Conservation (phyloP, 2,797 vertebrate species). For the Falco berigora region DNA sequence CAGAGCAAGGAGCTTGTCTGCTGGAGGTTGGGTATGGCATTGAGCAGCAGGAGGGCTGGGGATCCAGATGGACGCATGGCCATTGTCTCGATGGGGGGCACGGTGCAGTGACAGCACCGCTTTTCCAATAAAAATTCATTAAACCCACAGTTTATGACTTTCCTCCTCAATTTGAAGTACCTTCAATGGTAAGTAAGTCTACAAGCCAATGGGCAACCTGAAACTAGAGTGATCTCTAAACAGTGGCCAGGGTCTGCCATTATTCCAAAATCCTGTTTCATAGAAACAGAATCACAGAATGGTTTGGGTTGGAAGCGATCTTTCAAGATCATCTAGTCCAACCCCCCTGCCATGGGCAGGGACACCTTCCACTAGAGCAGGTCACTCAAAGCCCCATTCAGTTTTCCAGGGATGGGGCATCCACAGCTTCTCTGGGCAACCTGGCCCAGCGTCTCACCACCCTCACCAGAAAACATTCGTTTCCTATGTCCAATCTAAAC, state of each 20-base stretch:
- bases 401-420: too few species aligned
- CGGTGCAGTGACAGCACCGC: fast-evolving
- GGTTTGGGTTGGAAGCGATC: too few species aligned
- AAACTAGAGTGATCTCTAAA: neutral
- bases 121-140: neutral
- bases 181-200: neutral
- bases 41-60: slow-evolving; percentile 1
- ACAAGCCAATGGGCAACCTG: fast-evolving
- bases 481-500: too few species aligned
- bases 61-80: neutral
- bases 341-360: too few species aligned
- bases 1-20: neutral
- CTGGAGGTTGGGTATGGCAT: neutral
- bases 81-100: fast-evolving
- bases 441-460: too few species aligned
- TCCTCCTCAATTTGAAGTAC: neutral
- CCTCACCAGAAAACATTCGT: too few species aligned
- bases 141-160: neutral
- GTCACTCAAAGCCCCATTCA: too few species aligned
- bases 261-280: neutral
- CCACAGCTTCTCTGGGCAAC: too few species aligned
- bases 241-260: neutral
- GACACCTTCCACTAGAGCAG: too few species aligned
- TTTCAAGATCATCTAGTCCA: too few species aligned
- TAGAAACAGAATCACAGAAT: too few species aligned